These are phyloP conservation scores for Gadus macrocephalus DNA, from an alignment of 2,113 vertebrate species.

Conservation along the genomic window DNA sequence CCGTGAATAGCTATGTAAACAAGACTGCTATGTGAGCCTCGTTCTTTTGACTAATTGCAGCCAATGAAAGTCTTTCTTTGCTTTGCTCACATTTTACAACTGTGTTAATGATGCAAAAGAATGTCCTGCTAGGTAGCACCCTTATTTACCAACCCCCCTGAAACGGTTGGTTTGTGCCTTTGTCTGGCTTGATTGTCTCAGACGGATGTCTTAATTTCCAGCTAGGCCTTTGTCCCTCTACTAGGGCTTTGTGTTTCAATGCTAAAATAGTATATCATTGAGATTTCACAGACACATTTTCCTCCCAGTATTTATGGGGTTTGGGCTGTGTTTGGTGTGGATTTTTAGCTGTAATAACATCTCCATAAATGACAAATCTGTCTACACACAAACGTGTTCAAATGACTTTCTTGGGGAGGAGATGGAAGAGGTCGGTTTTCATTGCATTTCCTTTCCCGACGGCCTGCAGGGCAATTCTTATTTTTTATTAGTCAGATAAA, in stretches of 20 bases:
- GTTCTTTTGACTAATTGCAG: constrained; percentile 56
- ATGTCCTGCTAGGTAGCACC: constrained; percentile 51
- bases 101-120: constrained; percentile 63
- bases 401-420: constrained; percentile 49
- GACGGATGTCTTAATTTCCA: constrained; percentile 47
- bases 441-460: constrained; percentile 44
- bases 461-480: constrained; percentile 45
- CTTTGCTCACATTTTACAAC: constrained; percentile 57
- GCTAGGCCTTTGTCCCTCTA: constrained; percentile 31
- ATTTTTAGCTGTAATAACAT: background rate
- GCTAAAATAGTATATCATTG: background rate
- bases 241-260: background rate
- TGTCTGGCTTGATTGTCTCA: constrained; percentile 46
- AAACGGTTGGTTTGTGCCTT: constrained; percentile 28
- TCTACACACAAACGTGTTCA: constrained; percentile 4
- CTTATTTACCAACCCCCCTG: constrained; percentile 51
- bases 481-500: constrained; percentile 65
- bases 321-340: background rate
- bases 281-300: background rate
- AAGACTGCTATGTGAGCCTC: constrained; percentile 59
- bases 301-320: background rate
- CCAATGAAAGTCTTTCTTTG: constrained; percentile 60
- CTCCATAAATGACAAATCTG: background rate
- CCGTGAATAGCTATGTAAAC: constrained; percentile 70
- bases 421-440: constrained; percentile 55